Conservation (phyloP, 2,888 invertebrate genomes). For the Lumbricus terrestris region DNA sequence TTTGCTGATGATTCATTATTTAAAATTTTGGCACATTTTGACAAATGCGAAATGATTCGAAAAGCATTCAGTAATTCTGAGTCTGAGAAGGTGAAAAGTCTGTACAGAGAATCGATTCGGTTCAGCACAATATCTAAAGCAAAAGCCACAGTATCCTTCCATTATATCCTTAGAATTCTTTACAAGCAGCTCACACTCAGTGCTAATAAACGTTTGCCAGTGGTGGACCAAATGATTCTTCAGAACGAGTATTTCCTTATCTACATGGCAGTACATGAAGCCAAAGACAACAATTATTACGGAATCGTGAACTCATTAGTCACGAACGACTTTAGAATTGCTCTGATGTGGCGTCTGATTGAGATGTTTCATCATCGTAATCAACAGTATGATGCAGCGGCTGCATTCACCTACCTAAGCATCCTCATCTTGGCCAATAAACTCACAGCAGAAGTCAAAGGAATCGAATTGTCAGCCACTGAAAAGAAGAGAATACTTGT, state of each 20-base stretch:
- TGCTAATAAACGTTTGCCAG: not conserved
- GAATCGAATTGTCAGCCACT: not conserved
- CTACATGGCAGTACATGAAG: constrained; percentile 7
- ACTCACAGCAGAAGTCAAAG: not conserved
- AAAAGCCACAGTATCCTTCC: not conserved
- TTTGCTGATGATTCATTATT: not conserved
- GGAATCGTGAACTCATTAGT: not conserved
- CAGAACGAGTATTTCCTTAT: not conserved
- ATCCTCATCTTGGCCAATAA: not conserved
- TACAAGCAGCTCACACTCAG: not conserved
- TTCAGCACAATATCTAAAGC: not conserved
- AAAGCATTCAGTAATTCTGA: not conserved
- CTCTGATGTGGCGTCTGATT: not conserved
- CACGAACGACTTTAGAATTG: not conserved
- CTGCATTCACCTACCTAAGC: not conserved
- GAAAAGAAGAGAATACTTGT: not conserved
- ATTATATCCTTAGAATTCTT: not conserved
- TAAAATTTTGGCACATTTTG: not conserved
- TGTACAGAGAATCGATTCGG: constrained; percentile 6
- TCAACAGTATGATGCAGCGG: not conserved
- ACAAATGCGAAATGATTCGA: not conserved
- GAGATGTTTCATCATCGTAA: not conserved
- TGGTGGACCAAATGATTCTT: not conserved
- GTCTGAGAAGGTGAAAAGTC: not conserved
- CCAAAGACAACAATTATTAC: not conserved